Conservation (phyloP, 2,888 invertebrate genomes). For the Eupithecia subumbrata region DNA sequence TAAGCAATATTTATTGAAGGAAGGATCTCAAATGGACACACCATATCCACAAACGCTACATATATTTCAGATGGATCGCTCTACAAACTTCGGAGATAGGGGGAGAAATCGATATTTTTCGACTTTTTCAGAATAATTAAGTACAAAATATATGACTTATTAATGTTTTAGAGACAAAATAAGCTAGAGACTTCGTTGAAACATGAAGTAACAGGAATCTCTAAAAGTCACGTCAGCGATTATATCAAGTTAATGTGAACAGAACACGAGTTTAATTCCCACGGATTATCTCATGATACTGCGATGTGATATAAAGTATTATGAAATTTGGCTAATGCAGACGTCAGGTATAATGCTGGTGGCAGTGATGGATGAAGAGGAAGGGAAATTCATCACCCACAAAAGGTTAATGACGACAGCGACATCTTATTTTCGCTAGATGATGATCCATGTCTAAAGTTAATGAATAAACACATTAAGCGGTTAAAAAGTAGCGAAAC, state of each 20-base stretch:
- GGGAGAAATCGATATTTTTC: too few relatives aligned
- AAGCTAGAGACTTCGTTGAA: not conserved
- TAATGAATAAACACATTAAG: constrained; percentile 23
- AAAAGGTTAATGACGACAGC: constrained; percentile 49
- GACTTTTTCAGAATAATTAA: too few relatives aligned
- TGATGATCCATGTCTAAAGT: constrained; percentile 18
- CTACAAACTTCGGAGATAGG: too few relatives aligned
- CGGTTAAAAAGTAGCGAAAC: not conserved
- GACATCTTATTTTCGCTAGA: constrained; percentile 44
- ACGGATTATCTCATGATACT: constrained; percentile 39
- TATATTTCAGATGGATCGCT: too few relatives aligned
- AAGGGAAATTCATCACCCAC: constrained; percentile 48
- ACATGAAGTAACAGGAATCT: constrained; percentile 17
- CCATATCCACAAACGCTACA: too few relatives aligned
- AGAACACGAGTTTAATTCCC: constrained; percentile 38
- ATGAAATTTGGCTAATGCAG: constrained; percentile 40
- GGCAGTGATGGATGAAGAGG: constrained; percentile 49
- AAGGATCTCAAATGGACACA: too few relatives aligned
- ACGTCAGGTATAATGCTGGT: constrained; percentile 34
- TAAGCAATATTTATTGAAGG: too few relatives aligned
- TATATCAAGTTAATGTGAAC: constrained; percentile 37
- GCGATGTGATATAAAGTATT: constrained; percentile 31
- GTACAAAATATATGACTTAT: too few relatives aligned
- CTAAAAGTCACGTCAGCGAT: constrained; percentile 41
- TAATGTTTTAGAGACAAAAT: not conserved